Evolutionary conservation across 2,113 vertebrate genomes (phyloP).

Genomic region (Willisornis vidua): DNA sequence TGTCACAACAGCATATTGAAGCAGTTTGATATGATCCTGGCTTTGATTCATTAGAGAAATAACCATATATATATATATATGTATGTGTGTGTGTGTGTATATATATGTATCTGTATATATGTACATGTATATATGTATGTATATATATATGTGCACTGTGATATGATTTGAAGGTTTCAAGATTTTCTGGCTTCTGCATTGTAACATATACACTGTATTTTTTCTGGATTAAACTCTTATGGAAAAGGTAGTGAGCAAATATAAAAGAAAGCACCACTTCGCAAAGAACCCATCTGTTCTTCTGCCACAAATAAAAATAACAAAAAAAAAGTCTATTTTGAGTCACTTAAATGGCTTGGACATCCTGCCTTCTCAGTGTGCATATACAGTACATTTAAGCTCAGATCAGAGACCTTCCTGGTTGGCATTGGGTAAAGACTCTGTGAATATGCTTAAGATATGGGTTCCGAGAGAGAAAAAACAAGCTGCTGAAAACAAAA

Average conservation of each 20-base stretch:
- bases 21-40: background rate
- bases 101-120: background rate
- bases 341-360: background rate
- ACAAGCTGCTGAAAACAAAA: constrained; percentile 62
- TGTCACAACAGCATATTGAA: background rate
- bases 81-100: background rate
- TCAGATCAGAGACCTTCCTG: background rate
- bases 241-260: background rate
- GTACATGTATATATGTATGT: too few species aligned
- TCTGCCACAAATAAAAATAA: background rate
- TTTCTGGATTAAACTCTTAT: constrained; percentile 3
- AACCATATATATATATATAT: background rate
- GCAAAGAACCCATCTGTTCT: constrained; percentile 59
- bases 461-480: constrained; percentile 14
- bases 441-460: constrained; percentile 66
- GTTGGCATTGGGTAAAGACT: constrained; percentile 14
- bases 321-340: background rate
- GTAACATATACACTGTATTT: background rate
- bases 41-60: background rate
- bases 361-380: background rate
- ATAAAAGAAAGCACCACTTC: background rate
- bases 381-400: background rate
- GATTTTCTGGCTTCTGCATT: background rate
- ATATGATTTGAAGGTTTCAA: background rate
- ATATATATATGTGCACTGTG: background rate